A percentile compares a stretch with the other conserved stretches of the same genome.
These are phyloP conservation scores for Miichthys miiuy DNA, from an alignment of 2,797 vertebrate species.

Conservation along the genomic window DNA sequence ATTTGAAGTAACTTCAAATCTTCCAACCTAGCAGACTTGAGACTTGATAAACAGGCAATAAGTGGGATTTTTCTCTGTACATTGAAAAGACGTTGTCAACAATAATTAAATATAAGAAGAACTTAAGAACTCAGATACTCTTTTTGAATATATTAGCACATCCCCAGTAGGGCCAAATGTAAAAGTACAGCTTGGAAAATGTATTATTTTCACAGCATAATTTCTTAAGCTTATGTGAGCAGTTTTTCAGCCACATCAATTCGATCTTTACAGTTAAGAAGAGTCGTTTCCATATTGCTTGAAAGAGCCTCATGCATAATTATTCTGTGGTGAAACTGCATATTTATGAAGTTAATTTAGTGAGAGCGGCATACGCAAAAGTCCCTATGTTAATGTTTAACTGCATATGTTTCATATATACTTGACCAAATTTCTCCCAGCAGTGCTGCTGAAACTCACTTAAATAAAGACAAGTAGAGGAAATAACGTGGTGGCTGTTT, in stretches of 20 bases:
- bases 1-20: background rate
- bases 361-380: background rate
- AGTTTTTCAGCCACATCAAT: background rate
- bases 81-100: background rate
- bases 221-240: background rate
- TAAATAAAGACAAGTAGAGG: background rate
- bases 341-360: slow-evolving; percentile 5
- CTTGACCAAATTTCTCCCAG: background rate
- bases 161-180: background rate
- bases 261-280: background rate
- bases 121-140: background rate
- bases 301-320: slow-evolving; percentile 7
- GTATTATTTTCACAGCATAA: background rate
- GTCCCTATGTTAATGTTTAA: background rate
- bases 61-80: background rate
- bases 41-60: background rate
- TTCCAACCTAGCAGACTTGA: background rate
- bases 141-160: background rate
- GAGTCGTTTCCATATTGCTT: background rate
- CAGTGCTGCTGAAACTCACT: background rate
- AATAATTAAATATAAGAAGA: background rate
- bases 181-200: background rate
- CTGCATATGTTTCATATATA: background rate
- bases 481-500: background rate
- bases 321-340: background rate